Evolutionary conservation across 1,140 invertebrate genomes (phyloP), one percentile per base, ranked within the genome.

Genomic region (Neodiprion fabricii): DNA sequence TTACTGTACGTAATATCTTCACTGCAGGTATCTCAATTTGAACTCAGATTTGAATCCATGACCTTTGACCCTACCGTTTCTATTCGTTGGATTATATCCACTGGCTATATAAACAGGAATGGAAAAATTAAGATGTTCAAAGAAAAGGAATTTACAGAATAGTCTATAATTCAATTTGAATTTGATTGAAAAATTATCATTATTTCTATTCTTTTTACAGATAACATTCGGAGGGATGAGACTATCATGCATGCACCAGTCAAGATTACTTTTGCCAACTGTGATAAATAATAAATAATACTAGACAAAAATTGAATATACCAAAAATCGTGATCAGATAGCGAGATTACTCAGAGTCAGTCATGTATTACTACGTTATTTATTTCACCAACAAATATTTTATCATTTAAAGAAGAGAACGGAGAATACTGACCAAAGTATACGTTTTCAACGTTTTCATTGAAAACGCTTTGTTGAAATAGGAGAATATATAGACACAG

Each of bases 71-170:
- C 53, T 76, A 77, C 72, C 73, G 61, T 74, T 70, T 78, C 74
- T 75, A n/a, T 12, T 77, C 73, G 75, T 77, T 72, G 49, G 61
- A 70, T 77, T 77, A 79, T 80, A 76, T 76, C 78, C 74, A 78
- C 78, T 84, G 79, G 83, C 79, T 80, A 83, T 81, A 81, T 80
- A 79, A 74, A 78, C 79, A 78, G 80, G 81, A 82, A 83, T 83
- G 17, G 17, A 79, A 77, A 74, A 21, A 23, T 47, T 75, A 80
- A 77, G 70, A 65, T 47, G 67, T 12, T 67, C 69, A n/a, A 17
- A 61, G 14, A 71, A 48, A 61, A 7, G 61, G 21, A 23, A 67
- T 48, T 47, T 67, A 49, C 8, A 70, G 17, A 14, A 12, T 66
- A 10, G 9, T 70, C 9, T 23, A 61, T 72, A 69, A 65, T 70